Base-by-base conservation (phyloP, 2,797 vertebrate genomes). In the Otolemur crassicaudatus region DNA sequence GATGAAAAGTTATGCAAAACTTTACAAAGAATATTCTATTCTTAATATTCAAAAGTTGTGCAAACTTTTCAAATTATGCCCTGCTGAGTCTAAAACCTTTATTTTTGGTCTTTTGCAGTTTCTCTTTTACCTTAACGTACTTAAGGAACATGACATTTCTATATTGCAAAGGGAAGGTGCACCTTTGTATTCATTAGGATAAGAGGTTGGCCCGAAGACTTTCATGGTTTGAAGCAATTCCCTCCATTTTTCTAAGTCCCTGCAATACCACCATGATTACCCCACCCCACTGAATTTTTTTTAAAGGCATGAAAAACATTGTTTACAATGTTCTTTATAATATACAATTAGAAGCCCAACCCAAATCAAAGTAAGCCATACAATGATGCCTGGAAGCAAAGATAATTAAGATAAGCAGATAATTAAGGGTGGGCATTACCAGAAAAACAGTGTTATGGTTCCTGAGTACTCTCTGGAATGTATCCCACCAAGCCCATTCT, bases 361-460 rank as follows among this genome's bases (percentile, higher is more conserved):
- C 75, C 83, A 93, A 96, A 95, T 79, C 93, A 93, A 97, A 93
- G 81, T 58, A 94, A 96, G 91, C 86, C 88, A 85, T 37, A 81
- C 43, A 67, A 77, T 70, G 91, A 96, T 77, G 80, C 84, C 91
- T 95, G 49, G 53, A 94, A 95, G 89, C 53, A 89, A 67, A 92
- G 73, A 87, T 75, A 87, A 96, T 87, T 90, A 84, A 94, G 91
- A 84, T 93, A 92, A 91, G 94, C 86, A 76, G 85, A 90, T 94
- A 97, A 95, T 92, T 88, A 90, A 89, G 34, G 70, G 70, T 29
- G 49, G 84, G 60, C 4, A 60, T 34, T 60, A 43, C 84, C 60
- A 72, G 19, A 79, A 49, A 96, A 94, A 53, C 27, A 56, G 60
- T 40, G 40, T 76, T 49, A 34, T 2, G 7, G 20, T 27, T 80